These are phyloP conservation scores for Himalopsyche japonica DNA, from an alignment of 2,888 invertebrate species.

Conservation along the genomic window DNA sequence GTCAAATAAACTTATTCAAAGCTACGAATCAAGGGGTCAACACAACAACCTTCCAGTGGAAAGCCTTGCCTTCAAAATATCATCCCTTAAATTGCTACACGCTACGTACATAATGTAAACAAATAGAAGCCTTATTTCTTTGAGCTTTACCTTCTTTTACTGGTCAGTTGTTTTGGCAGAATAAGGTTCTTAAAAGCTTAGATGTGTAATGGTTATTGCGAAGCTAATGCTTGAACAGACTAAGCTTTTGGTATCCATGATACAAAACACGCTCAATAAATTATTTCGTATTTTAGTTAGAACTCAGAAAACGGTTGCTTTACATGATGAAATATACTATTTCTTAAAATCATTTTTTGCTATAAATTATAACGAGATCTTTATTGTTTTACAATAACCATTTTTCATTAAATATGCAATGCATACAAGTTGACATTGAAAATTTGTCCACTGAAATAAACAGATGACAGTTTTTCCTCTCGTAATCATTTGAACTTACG, in stretches of 20 bases:
- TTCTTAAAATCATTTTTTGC: too few species aligned
- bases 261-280: too few species aligned
- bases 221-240: not conserved
- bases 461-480: too few species aligned
- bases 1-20: not conserved
- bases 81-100: not conserved
- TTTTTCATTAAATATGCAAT: too few species aligned
- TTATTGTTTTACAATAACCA: too few species aligned
- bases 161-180: not conserved
- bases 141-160: not conserved
- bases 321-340: too few species aligned
- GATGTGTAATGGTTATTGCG: not conserved
- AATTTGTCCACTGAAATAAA: too few species aligned
- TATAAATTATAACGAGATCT: too few species aligned
- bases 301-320: too few species aligned
- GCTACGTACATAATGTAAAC: not conserved
- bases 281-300: too few species aligned
- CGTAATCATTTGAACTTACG: too few species aligned
- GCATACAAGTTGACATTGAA: too few species aligned
- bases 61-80: not conserved
- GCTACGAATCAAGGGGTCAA: not conserved
- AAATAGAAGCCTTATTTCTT: not conserved
- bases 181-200: not conserved
- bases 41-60: not conserved
- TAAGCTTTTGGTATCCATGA: not conserved